Evolutionary conservation across 2,797 vertebrate species (phyloP), one percentile per base, ranked within the genome.

Genomic region (Dicrostonyx torquatus): DNA sequence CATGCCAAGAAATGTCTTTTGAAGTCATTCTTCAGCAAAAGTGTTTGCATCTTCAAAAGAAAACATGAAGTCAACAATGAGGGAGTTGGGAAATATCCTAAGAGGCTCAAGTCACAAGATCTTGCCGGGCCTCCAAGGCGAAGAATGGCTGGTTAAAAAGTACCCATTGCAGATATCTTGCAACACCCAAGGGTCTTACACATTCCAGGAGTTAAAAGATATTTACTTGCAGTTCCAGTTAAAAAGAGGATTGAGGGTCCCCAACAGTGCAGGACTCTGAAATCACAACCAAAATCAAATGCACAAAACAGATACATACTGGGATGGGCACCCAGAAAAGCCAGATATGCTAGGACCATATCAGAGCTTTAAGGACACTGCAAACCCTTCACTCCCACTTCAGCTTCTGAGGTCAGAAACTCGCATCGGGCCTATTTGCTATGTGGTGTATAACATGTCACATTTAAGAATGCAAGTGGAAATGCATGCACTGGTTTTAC

Each of bases 21-120:
- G 22, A 53, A 79, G 34, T 79, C 77, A 64, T 22, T 95, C 77
- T 79, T 94, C 58, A 91, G 77, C 87, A 91, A 64, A 34, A 70
- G 40, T 89, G 72, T 91, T 83, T 80, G 50, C 73, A 92, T 45
- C 80, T 93, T 90, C 80, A 62, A 48, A 94, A 94, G 64, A 83
- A 97, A 97, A 96, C 93, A 96, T 50, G 48, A 92, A 90, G 43
- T 95, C 87, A 96, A 95, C 0, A 12, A 70, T 88, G 43, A 26
- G 72, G 90, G 90, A 93, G 84, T 15, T 78, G 62, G 79, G 87
- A 92, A 87, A 80, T 3, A 0, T 93, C 91, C 58, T 96, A 75
- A 24, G 88, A 53, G 93, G 91, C 43, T 53, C 64, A 60, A 73
- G 89, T 97, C 93, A 93, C 75, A 89, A 91, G 82, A 90, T 37